Evolutionary conservation across 2,797 vertebrate species (phyloP).

Genomic region (Choloepus didactylus): DNA sequence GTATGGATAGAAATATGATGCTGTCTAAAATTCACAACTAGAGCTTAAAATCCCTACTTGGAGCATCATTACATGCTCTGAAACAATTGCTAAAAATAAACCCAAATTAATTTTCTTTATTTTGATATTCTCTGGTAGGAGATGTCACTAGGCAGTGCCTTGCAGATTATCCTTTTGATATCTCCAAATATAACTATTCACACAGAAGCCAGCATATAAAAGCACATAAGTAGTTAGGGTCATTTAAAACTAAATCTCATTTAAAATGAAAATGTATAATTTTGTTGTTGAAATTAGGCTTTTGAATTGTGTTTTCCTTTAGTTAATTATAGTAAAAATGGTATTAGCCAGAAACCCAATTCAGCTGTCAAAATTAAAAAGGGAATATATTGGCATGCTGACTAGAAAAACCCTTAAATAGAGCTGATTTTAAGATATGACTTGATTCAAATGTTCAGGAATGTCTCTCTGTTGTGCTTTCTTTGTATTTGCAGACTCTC

Average conservation of each 20-base stretch:
- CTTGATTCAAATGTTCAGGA: neutral
- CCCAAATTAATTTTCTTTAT: neutral
- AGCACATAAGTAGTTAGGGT: neutral
- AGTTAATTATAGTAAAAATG: neutral
- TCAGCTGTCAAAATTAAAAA: slow-evolving; percentile 23
- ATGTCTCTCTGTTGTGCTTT: neutral
- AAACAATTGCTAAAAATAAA: neutral
- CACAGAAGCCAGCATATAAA: neutral
- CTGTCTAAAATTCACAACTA: neutral
- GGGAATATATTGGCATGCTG: neutral
- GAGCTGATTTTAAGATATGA: neutral
- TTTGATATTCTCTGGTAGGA: neutral
- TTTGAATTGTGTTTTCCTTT: neutral
- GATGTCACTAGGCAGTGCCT: neutral
- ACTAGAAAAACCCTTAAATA: neutral
- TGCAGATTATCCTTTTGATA: neutral
- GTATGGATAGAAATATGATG: neutral
- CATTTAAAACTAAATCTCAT: neutral
- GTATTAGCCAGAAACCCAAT: neutral
- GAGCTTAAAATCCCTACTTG: neutral
- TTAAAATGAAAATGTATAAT: neutral
- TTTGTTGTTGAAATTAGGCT: neutral
- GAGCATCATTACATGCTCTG: neutral
- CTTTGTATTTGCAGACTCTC: neutral
- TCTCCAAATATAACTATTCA: neutral